Percentiles rank a stretch among this genome's conserved stretches.
phyloP scores from a whole-genome alignment of 2,113 vertebrate species.

The Cyprinodon variegatus region DNA sequence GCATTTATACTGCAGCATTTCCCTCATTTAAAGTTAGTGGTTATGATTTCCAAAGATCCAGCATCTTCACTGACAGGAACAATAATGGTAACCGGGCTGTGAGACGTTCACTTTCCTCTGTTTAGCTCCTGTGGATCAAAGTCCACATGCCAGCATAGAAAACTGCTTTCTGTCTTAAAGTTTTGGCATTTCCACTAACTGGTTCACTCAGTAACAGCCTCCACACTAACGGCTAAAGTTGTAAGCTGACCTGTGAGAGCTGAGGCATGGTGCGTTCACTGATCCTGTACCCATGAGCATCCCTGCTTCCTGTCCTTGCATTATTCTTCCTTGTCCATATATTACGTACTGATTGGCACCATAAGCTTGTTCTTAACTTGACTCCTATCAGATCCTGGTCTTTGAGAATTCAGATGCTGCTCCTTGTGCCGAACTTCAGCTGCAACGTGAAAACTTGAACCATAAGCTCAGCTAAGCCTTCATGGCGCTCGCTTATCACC shows the following conservation, averaged over 20 bases:
- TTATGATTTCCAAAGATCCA: background rate
- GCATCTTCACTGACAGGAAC: background rate
- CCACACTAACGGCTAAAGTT: background rate
- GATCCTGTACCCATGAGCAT: background rate
- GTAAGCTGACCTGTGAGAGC: background rate
- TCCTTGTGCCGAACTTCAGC: background rate
- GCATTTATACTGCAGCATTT: background rate
- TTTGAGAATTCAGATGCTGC: background rate
- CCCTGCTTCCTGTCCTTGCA: background rate
- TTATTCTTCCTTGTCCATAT: too few relatives aligned
- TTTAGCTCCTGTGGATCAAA: background rate
- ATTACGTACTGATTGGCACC: too few relatives aligned
- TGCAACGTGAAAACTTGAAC: background rate
- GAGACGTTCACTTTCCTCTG: background rate
- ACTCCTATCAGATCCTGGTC: background rate
- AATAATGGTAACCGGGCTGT: background rate
- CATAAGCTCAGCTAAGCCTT: background rate
- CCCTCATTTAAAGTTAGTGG: too few relatives aligned
- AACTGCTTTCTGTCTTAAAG: too few relatives aligned
- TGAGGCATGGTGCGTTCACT: background rate
- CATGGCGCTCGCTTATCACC: conserved; percentile 10
- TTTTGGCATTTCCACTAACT: too few relatives aligned
- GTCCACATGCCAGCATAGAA: too few relatives aligned
- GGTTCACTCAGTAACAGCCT: background rate
- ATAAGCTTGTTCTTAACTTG: background rate